phyloP scores from a whole-genome alignment of 2,113 vertebrate genomes.

The Urocolius indicus region DNA sequence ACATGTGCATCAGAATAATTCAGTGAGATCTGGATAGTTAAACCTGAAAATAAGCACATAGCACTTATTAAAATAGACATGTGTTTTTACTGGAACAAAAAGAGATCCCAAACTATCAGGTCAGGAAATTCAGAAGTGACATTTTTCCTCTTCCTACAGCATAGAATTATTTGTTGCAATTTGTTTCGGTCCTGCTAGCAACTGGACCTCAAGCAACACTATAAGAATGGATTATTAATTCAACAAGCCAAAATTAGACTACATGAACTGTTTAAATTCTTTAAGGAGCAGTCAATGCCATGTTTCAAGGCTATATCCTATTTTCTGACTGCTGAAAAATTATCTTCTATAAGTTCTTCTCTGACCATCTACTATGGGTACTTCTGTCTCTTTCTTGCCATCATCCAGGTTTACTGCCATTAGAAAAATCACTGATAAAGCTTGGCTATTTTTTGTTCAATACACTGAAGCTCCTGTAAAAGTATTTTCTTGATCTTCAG shows the following conservation, averaged over 20 bases:
- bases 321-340: not conserved
- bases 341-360: not conserved
- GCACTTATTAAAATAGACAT: not conserved
- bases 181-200: not conserved
- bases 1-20: not conserved
- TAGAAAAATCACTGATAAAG: not conserved
- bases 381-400: not conserved
- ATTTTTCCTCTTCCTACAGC: not conserved
- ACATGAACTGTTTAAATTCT: not conserved
- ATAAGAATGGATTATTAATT: not conserved
- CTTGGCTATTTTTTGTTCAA: not conserved
- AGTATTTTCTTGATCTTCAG: not conserved
- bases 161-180: not conserved
- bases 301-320: not conserved
- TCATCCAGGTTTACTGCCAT: not conserved
- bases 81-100: not conserved
- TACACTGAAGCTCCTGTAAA: not conserved
- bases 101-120: not conserved
- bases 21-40: not conserved
- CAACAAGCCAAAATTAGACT: not conserved
- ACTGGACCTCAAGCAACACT: not conserved
- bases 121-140: not conserved
- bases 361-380: not conserved
- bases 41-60: not conserved
- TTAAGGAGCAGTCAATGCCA: not conserved